phyloP scores from a whole-genome alignment of 2,888 invertebrate genomes.

The Tenodera sinensis region DNA sequence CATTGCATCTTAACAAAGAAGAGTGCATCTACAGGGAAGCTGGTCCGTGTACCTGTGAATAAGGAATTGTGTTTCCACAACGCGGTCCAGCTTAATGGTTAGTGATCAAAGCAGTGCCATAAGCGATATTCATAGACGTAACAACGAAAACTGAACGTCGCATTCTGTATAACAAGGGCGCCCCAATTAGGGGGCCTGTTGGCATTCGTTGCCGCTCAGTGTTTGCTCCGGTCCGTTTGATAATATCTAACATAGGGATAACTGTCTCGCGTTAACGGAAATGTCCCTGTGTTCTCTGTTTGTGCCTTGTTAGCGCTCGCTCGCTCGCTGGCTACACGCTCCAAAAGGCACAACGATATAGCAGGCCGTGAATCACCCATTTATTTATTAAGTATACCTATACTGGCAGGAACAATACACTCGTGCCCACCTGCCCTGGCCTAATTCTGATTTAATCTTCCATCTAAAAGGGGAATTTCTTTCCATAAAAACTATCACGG shows the following conservation, averaged over 20 bases:
- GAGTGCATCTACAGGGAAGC: background rate
- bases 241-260: background rate
- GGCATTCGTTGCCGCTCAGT: background rate
- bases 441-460: too few species aligned
- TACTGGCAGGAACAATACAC: too few species aligned
- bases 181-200: background rate
- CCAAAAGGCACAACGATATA: too few species aligned
- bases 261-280: background rate
- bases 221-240: background rate
- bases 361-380: too few species aligned
- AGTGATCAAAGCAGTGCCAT: background rate
- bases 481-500: too few species aligned
- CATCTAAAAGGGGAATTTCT: too few species aligned
- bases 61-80: background rate
- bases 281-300: background rate
- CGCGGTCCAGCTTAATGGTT: background rate
- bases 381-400: too few species aligned
- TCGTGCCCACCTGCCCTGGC: too few species aligned
- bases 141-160: background rate
- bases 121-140: background rate
- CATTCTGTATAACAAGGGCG: background rate
- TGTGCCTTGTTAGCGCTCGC: too few species aligned
- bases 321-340: too few species aligned
- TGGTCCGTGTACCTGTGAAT: background rate
- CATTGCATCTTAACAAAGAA: background rate